Conservation (phyloP, 2,888 invertebrate species). For the Xestoiulus laeticollis region DNA sequence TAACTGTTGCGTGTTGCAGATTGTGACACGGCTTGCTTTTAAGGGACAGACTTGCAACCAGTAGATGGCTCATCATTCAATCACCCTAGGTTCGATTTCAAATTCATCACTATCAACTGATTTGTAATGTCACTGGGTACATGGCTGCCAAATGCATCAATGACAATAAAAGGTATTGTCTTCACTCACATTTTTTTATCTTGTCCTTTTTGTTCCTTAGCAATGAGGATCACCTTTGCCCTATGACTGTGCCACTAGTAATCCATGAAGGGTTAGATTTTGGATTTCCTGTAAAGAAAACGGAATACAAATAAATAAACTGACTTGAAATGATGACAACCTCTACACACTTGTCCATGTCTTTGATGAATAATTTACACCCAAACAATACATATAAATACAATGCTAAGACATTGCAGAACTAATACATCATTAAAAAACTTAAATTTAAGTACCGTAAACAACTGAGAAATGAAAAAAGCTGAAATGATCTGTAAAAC, state of each 20-base stretch:
- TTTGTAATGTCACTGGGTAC: not conserved
- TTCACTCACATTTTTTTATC: not conserved
- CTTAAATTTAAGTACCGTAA: too few species aligned
- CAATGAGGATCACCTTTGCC: not conserved
- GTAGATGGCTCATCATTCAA: not conserved
- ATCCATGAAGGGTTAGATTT: not conserved
- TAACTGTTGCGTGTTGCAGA: slow-evolving; percentile 16
- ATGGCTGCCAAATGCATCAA: not conserved
- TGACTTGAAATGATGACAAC: too few species aligned
- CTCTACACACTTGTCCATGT: too few species aligned
- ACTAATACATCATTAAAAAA: too few species aligned
- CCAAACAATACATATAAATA: too few species aligned
- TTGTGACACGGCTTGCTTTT: not conserved
- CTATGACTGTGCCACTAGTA: not conserved
- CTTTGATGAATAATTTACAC: too few species aligned
- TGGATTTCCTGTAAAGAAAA: not conserved
- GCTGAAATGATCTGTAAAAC: too few species aligned
- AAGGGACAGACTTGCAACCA: not conserved
- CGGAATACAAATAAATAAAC: not conserved
- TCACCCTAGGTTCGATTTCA: not conserved
- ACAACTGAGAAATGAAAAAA: too few species aligned
- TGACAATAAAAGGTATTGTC: not conserved
- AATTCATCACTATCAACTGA: not conserved
- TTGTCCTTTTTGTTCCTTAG: not conserved
- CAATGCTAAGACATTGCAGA: too few species aligned